Evolutionary conservation across 2,113 vertebrate species (phyloP), one percentile per base, ranked within the genome.

Genomic region (Callaeas wilsoni): DNA sequence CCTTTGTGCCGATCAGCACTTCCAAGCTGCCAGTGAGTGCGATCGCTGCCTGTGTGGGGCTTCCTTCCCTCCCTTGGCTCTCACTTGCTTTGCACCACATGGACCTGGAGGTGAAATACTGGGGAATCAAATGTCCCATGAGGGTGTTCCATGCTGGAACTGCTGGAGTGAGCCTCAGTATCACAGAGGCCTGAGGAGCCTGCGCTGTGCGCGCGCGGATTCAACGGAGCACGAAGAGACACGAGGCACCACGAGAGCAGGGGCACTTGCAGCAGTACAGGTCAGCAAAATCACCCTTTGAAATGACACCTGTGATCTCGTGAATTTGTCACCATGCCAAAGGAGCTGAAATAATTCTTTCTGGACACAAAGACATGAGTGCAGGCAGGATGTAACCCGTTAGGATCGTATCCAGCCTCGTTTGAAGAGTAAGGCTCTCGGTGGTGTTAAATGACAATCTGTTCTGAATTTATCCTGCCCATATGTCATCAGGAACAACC

Each of bases 401-500:
- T 65, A 68, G 88, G 90, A 91, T 81, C 76, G 25, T 16, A 80
- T 35, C 82, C 92, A 93, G 83, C 73, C 79, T 90, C 33, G 20
- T 84, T 81, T 90, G 79, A 86, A 92, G 79, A 59, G 68, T 77
- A 63, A 92, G 85, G 64, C 84, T 93, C 85, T 84, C 37, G 60
- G 47, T 88, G 85, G 92, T 90, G 94, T 30, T 93, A 96, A 94
- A 90, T 49, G 93, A 88, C 87, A 96, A 88, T 92, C 88, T 94
- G 96, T 60, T 90, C 96, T 94, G 90, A 90, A 96, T 96, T 96
- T 95, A 79, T 95, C 92, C 68, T 71, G 56, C 83, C 96, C 94
- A 93, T 96, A 96, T 96, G 94, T 64, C 85, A 94, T 41, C 93
- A 95, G 90, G 20, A 96, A 49, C 93, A 92, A 96, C 92, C 95